Base-by-base conservation (phyloP, 2,888 invertebrate species). In the Heteromurus nitidus region DNA sequence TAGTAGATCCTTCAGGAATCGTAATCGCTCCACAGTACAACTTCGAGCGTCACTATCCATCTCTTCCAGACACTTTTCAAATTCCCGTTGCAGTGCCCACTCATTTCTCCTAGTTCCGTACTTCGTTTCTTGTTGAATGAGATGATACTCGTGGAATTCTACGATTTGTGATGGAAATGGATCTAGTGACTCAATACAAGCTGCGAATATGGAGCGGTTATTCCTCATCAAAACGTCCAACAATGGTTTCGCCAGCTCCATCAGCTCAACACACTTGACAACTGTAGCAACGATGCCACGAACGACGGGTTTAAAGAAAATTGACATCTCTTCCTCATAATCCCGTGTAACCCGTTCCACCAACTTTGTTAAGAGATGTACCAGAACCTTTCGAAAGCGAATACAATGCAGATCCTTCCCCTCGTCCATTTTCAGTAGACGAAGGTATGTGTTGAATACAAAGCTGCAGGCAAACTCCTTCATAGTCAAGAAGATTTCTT, bases 161-260 rank as follows among this genome's bases (percentile, higher is more conserved):
- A 42, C 36, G 16, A 82, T 68, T 3, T 88, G 86, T n/a, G 88
- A 88, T 0, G 92, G 92, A 80, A 93, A 90, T 0, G 90, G 90
- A 86, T 92, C 92, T 58, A 93, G 88, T 22, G 88, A 88, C 67
- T 88, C 88, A 58, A 92, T 91, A 9, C 90, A 90, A 13, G 90
- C 89, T 9, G 88, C 88, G 31, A 93, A 89, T 62, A 89, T 87
- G 13, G 89, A 87, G 18, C 89, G 90, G 87, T 92, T 90, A 58
- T 92, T 90, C 0, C 91, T 88, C 16, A 92, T 88, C 18, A 94
- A 88, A 86, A 91, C 91, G n/a, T 90, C 88, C 0, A 93, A 88
- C 22, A 92, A 88, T 18, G 88, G 85, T 3, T 89, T 85, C 80
- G 91, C 90, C 87, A 90, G 89, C 16, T 85, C 83, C 58, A 87